Base-by-base conservation (phyloP, 2,113 vertebrate genomes). In the Numida meleagris region DNA sequence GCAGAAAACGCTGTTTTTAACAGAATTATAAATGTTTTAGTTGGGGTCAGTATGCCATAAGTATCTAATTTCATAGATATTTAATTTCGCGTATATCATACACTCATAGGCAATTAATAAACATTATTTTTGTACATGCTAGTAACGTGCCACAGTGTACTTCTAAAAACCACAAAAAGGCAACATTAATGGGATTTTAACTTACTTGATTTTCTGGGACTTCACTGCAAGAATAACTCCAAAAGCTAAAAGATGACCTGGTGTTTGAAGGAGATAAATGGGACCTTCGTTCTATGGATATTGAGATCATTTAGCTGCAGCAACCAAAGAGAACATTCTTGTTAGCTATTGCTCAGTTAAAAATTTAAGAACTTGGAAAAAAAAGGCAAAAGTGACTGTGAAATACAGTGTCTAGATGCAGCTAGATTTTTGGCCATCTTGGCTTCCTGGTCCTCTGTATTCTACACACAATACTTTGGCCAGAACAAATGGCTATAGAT, bases 401-500 rank as follows among this genome's bases (percentile, higher is more conserved):
- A 88, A 89, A 89, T 33, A 31, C 14, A 50, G 42, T 59, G 34
- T 85, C 29, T 66, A 70, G 31, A 29, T 68, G 14, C 0, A 78
- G 36, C 33, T 14, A 46, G 57, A 59, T 70, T 89, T 92, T 86
- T 92, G 63, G 29, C 85, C 20, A 40, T 46, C 50, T 34, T 50
- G 15, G 10, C 79, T 94, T 88, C 88, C 82, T 67, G 3, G 1
- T 80, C 7, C 5, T 14, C n/a, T 77, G 18, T 66, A 27, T 27
- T 87, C 48, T 78, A 62, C 10, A 21, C 59, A 55, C 24, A 33
- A 21, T 25, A 11, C 17, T 6, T 2, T 59, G 42, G 84, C 85
- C 93, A 91, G 93, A 93, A 71, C 27, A 82, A 91, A 87, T 82
- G 87, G 58, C 71, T 36, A 68, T 70, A 36, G 36, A 74, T 82